These are phyloP conservation scores for Pelodiscus sinensis DNA, from an alignment of 2,113 vertebrate genomes.

Conservation along the genomic window DNA sequence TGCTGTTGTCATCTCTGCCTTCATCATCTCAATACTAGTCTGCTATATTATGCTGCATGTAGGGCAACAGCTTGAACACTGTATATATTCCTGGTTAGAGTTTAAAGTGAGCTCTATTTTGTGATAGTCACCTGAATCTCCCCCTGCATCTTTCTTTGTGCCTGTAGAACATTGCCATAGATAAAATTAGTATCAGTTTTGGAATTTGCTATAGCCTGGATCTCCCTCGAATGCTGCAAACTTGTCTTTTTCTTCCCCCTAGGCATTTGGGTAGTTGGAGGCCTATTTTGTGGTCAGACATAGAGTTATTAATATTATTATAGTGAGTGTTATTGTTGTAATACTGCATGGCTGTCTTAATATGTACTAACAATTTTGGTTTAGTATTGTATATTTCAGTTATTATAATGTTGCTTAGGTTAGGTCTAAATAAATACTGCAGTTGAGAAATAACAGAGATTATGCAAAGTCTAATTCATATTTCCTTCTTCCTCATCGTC, in stretches of 20 bases:
- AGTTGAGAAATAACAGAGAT: background rate
- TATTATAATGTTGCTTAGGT: background rate
- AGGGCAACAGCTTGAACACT: background rate
- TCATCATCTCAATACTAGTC: background rate
- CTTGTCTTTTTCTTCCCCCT: background rate
- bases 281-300: background rate
- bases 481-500: background rate
- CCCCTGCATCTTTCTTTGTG: background rate
- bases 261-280: background rate
- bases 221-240: background rate
- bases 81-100: background rate
- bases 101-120: background rate
- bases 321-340: background rate
- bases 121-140: background rate
- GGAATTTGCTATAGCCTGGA: background rate
- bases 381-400: background rate
- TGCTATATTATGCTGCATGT: background rate
- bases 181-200: background rate
- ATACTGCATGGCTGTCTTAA: background rate
- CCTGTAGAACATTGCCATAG: fast-evolving
- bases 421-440: background rate
- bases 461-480: background rate
- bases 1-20: background rate
- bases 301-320: background rate
- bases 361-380: background rate